phyloP scores from a whole-genome alignment of 1,140 invertebrate genomes.

The Euura saliciscinereae region DNA sequence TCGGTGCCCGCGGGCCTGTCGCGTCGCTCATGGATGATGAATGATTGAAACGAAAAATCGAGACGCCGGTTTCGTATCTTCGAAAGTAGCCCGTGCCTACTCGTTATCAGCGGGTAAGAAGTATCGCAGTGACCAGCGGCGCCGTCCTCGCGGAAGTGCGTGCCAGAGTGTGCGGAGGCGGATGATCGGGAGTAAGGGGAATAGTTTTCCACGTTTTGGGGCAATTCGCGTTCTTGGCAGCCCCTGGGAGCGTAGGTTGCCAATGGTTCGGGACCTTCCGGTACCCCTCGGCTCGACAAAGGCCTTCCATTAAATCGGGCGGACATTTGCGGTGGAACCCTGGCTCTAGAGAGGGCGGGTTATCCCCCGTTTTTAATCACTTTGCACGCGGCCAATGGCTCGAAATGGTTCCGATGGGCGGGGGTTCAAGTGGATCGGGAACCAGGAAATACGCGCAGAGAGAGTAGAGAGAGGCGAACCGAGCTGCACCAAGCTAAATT shows the following conservation, averaged over 20 bases:
- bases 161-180: too few relatives aligned
- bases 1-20: too few relatives aligned
- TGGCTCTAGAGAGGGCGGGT: conserved; percentile 11
- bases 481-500: conserved; percentile 18
- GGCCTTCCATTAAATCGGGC: conserved; percentile 25
- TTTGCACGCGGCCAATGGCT: conserved; percentile 39
- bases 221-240: background rate
- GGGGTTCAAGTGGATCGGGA: background rate
- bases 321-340: conserved; percentile 35
- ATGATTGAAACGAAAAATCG: too few relatives aligned
- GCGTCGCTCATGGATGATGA: too few relatives aligned
- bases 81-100: too few relatives aligned
- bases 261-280: background rate
- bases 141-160: too few relatives aligned
- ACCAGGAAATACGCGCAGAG: background rate
- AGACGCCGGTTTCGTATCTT: too few relatives aligned
- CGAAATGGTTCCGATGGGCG: conserved; percentile 21
- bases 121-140: too few relatives aligned
- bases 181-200: too few relatives aligned
- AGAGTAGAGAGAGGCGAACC: background rate
- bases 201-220: background rate
- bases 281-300: background rate
- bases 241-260: background rate
- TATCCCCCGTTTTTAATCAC: conserved; percentile 40
- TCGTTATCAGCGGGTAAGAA: too few relatives aligned